Conservation (phyloP, 2,113 vertebrate species). For the Cricetomys ansorgei region DNA sequence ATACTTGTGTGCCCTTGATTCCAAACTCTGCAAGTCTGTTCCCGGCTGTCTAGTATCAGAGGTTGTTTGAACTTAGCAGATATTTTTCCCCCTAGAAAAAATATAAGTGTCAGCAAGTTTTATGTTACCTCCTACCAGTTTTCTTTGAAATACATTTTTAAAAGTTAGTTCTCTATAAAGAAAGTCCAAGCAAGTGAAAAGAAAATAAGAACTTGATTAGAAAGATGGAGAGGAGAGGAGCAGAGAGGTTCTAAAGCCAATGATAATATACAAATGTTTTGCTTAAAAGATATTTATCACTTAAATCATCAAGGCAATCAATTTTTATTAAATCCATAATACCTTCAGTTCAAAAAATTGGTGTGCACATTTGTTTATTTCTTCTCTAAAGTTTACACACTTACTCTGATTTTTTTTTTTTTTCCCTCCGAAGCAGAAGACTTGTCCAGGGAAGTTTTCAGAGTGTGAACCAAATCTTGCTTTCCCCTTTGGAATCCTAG, state of each 20-base stretch:
- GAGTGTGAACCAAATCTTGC: constrained; percentile 66
- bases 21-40: not conserved
- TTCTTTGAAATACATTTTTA: not conserved
- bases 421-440: constrained; percentile 73
- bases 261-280: not conserved
- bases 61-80: constrained; percentile 11
- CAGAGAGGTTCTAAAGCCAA: not conserved
- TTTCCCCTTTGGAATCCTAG: constrained; percentile 13
- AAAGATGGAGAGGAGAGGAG: not conserved
- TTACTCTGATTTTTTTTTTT: not conserved
- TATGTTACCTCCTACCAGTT: constrained; percentile 5
- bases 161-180: not conserved
- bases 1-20: not conserved
- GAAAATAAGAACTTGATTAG: constrained; percentile 28
- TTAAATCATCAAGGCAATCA: constrained; percentile 48
- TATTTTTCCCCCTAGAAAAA: constrained; percentile 50
- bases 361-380: not conserved
- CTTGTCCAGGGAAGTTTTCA: constrained; percentile 75
- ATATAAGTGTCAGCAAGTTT: constrained; percentile 49
- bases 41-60: constrained; percentile 15
- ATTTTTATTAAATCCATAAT: constrained; percentile 49
- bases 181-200: constrained; percentile 28
- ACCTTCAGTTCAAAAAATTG: not conserved
- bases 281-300: constrained; percentile 26
- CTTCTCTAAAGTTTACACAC: constrained; percentile 13